Evolutionary conservation across 2,113 vertebrate species (phyloP), one percentile per base, ranked within the genome.

Genomic region (Coryphaenoides rupestris): DNA sequence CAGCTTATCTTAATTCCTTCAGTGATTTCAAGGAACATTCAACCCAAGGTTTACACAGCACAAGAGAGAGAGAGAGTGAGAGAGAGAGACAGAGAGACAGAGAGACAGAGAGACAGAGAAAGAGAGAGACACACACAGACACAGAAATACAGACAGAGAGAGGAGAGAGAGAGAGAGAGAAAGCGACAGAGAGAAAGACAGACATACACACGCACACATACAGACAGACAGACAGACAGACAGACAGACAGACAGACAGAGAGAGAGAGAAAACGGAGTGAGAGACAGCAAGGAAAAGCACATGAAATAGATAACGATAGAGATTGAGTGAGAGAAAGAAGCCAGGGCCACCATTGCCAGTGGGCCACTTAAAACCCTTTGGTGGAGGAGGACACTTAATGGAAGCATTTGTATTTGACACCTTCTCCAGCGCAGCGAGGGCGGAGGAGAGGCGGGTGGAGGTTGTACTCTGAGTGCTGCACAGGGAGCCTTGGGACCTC

Each of bases 301-400:
- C n/a, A n/a, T n/a, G n/a, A n/a, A n/a, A n/a, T n/a, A n/a, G n/a
- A n/a, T n/a, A n/a, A n/a, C n/a, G 66, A 46, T 13, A 60, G 54
- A 19, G 45, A 33, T 33, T 14, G 46, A 40, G 14, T 22, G 28
- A 59, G 63, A 74, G 62, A 76, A 71, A 78, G 73, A 78, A 55
- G 55, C 28, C 67, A 70, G 64, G 86, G 81, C 73, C 73, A 55
- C 74, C 80, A 78, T 83, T 82, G 83, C 72, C 80, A 80, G 78
- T 74, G 79, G 81, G 84, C 86, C 86, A 81, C 85, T 87, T 81
- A 81, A 74, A 84, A 73, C 72, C 78, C 63, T 78, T 74, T 68
- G 70, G 69, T 64, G 72, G 85, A 88, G n/a, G n/a, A n/a, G 83
- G 83, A 78, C 81, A 83, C 85, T 87, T 83, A 86, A 89, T 84